Evolutionary conservation across 2,113 vertebrate genomes (phyloP).

Genomic region (Alosa alosa): DNA sequence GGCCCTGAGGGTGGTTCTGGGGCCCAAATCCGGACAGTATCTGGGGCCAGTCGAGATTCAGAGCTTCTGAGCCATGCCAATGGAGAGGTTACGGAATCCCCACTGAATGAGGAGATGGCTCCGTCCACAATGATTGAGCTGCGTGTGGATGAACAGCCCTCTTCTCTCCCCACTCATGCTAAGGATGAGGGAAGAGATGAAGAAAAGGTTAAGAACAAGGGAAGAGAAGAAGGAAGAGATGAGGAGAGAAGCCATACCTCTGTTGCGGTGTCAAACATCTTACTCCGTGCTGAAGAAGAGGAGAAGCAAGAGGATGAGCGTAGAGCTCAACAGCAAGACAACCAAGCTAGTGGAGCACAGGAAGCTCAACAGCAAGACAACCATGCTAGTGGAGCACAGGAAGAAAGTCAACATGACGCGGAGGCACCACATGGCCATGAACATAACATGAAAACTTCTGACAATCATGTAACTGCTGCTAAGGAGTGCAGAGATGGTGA

Average conservation of each 20-base stretch:
- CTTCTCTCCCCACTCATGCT: constrained; percentile 37
- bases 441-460: constrained; percentile 37
- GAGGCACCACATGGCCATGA: constrained; percentile 38
- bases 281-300: constrained; percentile 52
- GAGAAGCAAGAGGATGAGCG: constrained; percentile 39
- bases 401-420: neutral
- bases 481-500: neutral
- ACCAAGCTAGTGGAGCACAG: constrained; percentile 28
- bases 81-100: constrained; percentile 47
- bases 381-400: constrained; percentile 23
- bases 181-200: constrained; percentile 38
- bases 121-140: constrained; percentile 71
- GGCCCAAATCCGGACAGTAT: constrained; percentile 70
- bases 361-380: constrained; percentile 37
- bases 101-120: constrained; percentile 48
- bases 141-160: constrained; percentile 51
- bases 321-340: constrained; percentile 34
- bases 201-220: constrained; percentile 31
- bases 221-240: constrained; percentile 33
- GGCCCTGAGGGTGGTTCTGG: constrained; percentile 63
- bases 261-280: constrained; percentile 67
- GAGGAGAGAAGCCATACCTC: constrained; percentile 42
- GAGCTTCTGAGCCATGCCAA: constrained; percentile 57
- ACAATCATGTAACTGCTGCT: neutral
- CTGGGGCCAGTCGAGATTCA: constrained; percentile 66